Evolutionary conservation across 2,888 invertebrate species (phyloP).

Genomic region (Caenorhabditis drosophilae): DNA sequence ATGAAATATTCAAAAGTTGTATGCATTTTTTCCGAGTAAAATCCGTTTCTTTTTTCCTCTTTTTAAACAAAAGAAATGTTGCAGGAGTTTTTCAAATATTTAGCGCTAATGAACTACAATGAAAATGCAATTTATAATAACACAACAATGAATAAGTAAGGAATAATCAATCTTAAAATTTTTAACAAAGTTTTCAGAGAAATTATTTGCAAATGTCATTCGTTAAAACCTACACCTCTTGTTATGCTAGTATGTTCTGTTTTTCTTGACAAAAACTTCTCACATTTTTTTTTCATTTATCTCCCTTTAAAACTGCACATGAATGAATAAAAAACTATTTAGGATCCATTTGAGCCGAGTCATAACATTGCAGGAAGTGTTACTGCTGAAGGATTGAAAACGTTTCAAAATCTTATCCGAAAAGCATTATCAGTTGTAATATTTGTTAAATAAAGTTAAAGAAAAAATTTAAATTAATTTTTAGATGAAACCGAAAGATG

Average conservation of each 20-base stretch:
- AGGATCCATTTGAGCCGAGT: constrained; percentile 47
- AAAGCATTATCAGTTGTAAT: constrained; percentile 22
- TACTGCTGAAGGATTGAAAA: constrained; percentile 25
- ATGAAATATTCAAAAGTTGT: not conserved
- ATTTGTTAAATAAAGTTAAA: not conserved
- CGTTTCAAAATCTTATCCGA: constrained; percentile 23
- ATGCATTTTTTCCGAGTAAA: no score
- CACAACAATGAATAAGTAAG: constrained; percentile 8
- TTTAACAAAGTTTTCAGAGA: not conserved
- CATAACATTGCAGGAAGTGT: constrained; percentile 48
- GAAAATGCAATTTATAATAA: constrained; percentile 20
- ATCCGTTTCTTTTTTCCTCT: not conserved
- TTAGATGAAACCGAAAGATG: constrained; percentile 27
- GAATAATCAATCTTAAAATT: not conserved
- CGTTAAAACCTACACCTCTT: constrained; percentile 4
- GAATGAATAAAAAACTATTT: no score
- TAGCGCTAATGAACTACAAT: constrained; percentile 10
- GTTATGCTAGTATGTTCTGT: no score
- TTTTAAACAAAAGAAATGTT: not conserved
- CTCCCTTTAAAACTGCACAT: no score
- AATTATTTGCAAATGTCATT: not conserved
- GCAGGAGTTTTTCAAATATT: constrained; percentile 19
- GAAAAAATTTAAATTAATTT: constrained; percentile 4
- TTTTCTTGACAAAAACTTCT: no score
- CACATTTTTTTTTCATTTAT: no score